Base-by-base conservation (phyloP, 2,113 vertebrate genomes). In the Pao palembangensis region DNA sequence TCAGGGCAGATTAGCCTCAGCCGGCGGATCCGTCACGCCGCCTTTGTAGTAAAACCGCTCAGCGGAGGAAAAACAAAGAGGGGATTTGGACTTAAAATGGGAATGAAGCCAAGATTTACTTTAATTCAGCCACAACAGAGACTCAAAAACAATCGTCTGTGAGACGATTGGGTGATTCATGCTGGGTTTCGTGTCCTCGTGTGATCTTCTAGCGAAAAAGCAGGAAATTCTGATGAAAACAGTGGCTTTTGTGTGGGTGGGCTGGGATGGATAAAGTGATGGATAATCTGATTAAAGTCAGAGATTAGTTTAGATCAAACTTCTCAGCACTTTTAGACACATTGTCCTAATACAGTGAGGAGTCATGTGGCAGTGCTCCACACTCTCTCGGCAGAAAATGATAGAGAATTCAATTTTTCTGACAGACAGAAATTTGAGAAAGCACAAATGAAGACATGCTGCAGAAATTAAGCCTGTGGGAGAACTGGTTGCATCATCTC, bases 201-300 rank as follows among this genome's bases (percentile, higher is more conserved):
- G 34, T 64, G 20, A 41, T 60, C 21, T 73, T 52, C 69, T 66
- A 12, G 49, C 47, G 42, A 42, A 43, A 21, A 51, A 58, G 44
- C 10, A 64, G 2, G 23, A 57, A 55, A 3, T 31, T 57, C 12
- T 53, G 21, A 55, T 25, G 31, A 4, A 6, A 1, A 34, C 14
- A 8, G 3, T 3, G 31, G 59, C 8, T 54, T 13, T 19, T n/a
- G 76, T 69, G 73, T 80, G 80, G 78, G 79, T 67, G 12, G 2
- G 18, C 11, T 53, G 19, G 31, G 49, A 61, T 10, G 16, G 55
- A 62, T 66, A 55, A 58, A 84, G 54, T 62, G 21, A 71, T n/a
- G n/a, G 46, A 61, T 76, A 67, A 81, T 80, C 70, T 73, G 68
- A 82, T 82, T 76, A 76, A 76, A 79, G 65, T 55, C 54, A 51